Evolutionary conservation across 2,113 vertebrate genomes (phyloP), one percentile per base, ranked within the genome.

Genomic region (Heptranchias perlo): DNA sequence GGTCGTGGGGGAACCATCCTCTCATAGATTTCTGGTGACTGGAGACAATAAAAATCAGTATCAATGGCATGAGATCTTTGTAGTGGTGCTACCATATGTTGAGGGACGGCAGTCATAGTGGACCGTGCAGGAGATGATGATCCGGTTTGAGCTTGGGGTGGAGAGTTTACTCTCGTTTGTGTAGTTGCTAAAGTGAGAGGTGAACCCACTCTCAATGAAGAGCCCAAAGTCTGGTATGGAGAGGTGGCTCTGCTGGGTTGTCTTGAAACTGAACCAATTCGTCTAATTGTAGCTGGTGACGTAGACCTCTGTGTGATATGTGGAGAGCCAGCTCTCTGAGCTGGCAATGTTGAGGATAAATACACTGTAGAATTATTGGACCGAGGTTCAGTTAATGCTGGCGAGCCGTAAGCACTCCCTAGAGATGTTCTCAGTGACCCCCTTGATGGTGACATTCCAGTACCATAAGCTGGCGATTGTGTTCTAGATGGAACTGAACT

Each of bases 401-500:
- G 98, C 14, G 99, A 99, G 91, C 98, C 98, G 58, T 98, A 99
- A 39, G 98, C 98, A 96, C 98, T 98, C 73, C 98, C 98, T 96
- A 98, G 96, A 95, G 99, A 98, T 54, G 98, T 98, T 96, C 99
- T 98, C 97, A 99, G 98, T 0, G 99, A 99, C 31, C 98, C 98
- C 96, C 99, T 97, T 0, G 99, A 98, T 0, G 99, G 99, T 86
- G 99, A 99, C 86, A 98, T 96, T 52, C 98, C 98, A 28, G 98
- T 98, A 97, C 98, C 96, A 96, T 99, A 99, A 92, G 98, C 98
- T 69, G 99, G 99, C 91, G 99, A 99, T 98, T 99, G 99, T 0
- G 99, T 98, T 97, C 99, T 97, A 96, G 99, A 99, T 65, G 99
- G 99, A 97, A 99, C 99, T 35, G 99, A 99, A 95, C 99, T 98